Percentiles rank a stretch among this genome's conserved stretches.
Evolutionary conservation across 2,113 vertebrate species (phyloP).

Genomic region (Ariopsis seemanni): DNA sequence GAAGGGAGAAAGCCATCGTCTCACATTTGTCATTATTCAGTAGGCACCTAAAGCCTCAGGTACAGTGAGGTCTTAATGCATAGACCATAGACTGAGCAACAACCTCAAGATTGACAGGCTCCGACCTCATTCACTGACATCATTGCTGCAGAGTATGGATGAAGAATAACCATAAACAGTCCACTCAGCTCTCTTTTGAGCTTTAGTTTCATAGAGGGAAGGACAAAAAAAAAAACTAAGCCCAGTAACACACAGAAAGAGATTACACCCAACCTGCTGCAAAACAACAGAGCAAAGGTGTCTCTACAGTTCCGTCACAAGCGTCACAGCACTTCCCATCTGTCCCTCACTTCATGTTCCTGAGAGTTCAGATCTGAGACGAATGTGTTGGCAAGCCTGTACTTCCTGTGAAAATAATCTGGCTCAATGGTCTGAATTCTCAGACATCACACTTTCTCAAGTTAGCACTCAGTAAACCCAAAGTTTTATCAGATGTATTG

Average conservation of each 20-base stretch:
- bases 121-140: conserved; percentile 5
- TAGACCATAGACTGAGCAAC: neutral
- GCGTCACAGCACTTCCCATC: conserved; percentile 1
- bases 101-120: neutral
- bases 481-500: neutral
- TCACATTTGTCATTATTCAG: conserved; percentile 43
- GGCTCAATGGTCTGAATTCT: neutral
- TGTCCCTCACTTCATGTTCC: conserved; percentile 11
- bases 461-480: conserved; percentile 3
- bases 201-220: neutral
- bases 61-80: neutral
- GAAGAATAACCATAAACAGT: neutral
- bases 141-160: neutral
- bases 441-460: neutral
- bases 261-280: neutral
- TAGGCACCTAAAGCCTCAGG: conserved; percentile 38
- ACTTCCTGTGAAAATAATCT: neutral
- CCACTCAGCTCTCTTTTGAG: neutral
- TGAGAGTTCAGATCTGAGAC: conserved; percentile 18
- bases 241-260: conserved; percentile 2
- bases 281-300: neutral
- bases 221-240: neutral
- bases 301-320: conserved; percentile 11
- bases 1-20: conserved; percentile 21
- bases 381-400: neutral